Evolutionary conservation across 2,888 invertebrate species (phyloP).

Genomic region (Monochamus alternatus): DNA sequence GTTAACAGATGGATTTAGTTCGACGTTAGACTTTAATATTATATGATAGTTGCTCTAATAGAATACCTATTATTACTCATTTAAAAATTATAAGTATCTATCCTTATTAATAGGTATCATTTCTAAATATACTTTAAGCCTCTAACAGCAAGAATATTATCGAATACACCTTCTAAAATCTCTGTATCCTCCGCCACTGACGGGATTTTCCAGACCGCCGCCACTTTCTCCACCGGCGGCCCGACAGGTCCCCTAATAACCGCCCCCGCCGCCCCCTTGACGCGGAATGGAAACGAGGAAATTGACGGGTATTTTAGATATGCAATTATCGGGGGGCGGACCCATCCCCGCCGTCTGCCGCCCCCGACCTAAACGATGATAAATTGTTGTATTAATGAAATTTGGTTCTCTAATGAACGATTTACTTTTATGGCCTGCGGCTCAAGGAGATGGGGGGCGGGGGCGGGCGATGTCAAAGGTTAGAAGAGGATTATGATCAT

Average conservation of each 20-base stretch:
- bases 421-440: conserved; percentile 45
- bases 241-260: conserved; percentile 48
- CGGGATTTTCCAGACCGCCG: conserved; percentile 5
- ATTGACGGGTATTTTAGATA: conserved; percentile 53
- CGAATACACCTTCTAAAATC: background rate
- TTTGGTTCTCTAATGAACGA: conserved; percentile 48
- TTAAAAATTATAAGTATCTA: too few species aligned
- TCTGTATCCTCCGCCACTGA: conserved; percentile 15
- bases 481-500: conserved; percentile 8
- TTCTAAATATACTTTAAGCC: too few species aligned
- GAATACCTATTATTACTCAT: too few species aligned
- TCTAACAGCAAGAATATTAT: too few species aligned
- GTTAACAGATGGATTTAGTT: too few species aligned
- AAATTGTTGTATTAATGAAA: conserved; percentile 48
- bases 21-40: too few species aligned
- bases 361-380: conserved; percentile 31
- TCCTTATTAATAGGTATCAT: too few species aligned
- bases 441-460: conserved; percentile 5
- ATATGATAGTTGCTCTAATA: too few species aligned
- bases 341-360: conserved; percentile 2
- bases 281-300: conserved; percentile 53
- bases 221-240: conserved; percentile 36
- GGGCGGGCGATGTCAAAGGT: conserved; percentile 2
- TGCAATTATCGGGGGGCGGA: conserved; percentile 49
- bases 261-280: conserved; percentile 39